Evolutionary conservation across 1,140 invertebrate genomes (phyloP).

Genomic region (Drosophila sulfurigaster): DNA sequence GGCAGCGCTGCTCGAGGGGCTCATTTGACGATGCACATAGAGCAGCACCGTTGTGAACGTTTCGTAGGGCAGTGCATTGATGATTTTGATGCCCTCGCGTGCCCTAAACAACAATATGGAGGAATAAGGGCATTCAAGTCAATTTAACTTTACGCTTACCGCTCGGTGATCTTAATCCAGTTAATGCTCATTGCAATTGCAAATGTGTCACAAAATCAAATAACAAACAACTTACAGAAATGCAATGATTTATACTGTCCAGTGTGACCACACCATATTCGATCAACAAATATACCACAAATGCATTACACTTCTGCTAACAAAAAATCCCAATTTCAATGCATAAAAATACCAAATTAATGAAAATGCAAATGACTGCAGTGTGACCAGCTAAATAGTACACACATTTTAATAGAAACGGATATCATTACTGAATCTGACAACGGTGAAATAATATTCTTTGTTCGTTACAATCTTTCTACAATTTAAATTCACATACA

Average conservation of each 20-base stretch:
- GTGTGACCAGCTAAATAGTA: too few relatives aligned
- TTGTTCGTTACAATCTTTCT: too few relatives aligned
- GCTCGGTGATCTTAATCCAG: constrained; percentile 84
- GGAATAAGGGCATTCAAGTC: not conserved
- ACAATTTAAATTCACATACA: too few relatives aligned
- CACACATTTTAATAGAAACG: too few relatives aligned
- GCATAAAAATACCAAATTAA: too few relatives aligned
- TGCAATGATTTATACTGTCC: not conserved
- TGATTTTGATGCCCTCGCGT: constrained; percentile 84
- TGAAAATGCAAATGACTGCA: too few relatives aligned
- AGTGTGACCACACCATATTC: not conserved
- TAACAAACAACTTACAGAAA: not conserved
- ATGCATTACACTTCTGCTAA: not conserved
- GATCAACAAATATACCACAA: not conserved
- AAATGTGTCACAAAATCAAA: not conserved
- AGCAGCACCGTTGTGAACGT: constrained; percentile 79
- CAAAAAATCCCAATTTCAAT: too few relatives aligned
- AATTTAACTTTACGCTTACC: constrained; percentile 46
- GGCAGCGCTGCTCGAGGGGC: constrained; percentile 42
- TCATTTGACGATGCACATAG: constrained; percentile 84
- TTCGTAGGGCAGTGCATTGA: constrained; percentile 80
- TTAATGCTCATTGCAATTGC: constrained; percentile 72
- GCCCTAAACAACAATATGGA: constrained; percentile 50
- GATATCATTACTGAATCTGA: too few relatives aligned
- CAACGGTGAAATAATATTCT: too few relatives aligned